Base-by-base conservation (phyloP, 2,888 invertebrate genomes). In the Hemicrepidius hirtus region DNA sequence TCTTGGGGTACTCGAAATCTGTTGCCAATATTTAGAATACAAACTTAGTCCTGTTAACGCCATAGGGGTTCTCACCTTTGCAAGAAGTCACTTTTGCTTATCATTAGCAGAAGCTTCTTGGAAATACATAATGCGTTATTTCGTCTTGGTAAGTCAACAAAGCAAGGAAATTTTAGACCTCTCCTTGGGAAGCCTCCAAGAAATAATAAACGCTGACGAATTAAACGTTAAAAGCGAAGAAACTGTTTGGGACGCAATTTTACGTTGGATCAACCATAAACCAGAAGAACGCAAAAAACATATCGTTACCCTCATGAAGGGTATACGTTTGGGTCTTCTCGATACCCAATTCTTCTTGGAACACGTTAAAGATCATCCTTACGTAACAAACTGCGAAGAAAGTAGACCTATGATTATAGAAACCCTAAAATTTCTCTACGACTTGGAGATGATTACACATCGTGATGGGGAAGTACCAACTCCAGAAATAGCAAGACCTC, bases 281-380 rank as follows among this genome's bases (percentile, higher is more conserved):
- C 91, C 94, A 0, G 91, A 92, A 20, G 87, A 87, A 16, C 91
- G 97, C 53, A 93, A 92, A 86, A 88, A 88, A 67, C 89, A 94
- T 83, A 93, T 97, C 24, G 93, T 95, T 0, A 90, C 92, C 64
- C 86, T 96, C 20, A 93, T 96, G 92, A 91, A 91, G 73, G 94
- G 93, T 79, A 94, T 96, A 77, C 90, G 96, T 20, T 89, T 96
- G 7, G 96, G 75, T 2, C 88, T 97, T 32, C 88, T 97, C 81
- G 95, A 96, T 77, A 96, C 96, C 1, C 90, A 96, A 88, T 97
- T 94, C 85, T 97, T 97, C 85, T 89, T 97, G 84, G 97, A 97
- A 85, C 93, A 94, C 82, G 95, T 96, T 0, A 96, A 95, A 85
- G 94, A 95, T 76, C 96, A 97, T 85, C 92, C 92, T 0, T 97